Percentiles rank a stretch among this genome's conserved stretches.
These are phyloP conservation scores for Arrhamphus sclerolepis DNA, from an alignment of 2,797 vertebrate species.

Conservation along the genomic window DNA sequence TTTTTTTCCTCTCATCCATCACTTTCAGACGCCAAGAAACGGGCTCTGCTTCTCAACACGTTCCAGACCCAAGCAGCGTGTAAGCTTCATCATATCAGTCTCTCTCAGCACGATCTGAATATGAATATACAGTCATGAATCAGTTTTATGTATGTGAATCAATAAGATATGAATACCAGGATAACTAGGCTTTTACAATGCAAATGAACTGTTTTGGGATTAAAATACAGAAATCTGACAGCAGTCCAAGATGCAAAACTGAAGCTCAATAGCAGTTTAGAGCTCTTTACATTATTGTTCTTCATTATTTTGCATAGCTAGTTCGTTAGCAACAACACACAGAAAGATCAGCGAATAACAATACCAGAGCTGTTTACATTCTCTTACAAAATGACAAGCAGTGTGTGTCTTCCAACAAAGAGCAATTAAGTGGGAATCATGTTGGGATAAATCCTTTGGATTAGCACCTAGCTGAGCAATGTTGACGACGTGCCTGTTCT, in stretches of 20 bases:
- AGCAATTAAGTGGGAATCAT: slow-evolving; percentile 65
- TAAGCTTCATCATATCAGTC: slow-evolving; percentile 60
- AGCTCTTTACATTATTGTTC: slow-evolving; percentile 11
- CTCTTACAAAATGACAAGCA: slow-evolving; percentile 45
- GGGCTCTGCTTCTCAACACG: slow-evolving; percentile 52
- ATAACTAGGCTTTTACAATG: slow-evolving; percentile 29
- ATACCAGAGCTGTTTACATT: slow-evolving; percentile 44
- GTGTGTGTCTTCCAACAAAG: slow-evolving; percentile 40
- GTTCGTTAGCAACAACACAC: slow-evolving; percentile 37
- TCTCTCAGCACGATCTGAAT: slow-evolving; percentile 48
- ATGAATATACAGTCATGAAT: slow-evolving; percentile 33
- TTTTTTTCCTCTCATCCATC: slow-evolving; percentile 65
- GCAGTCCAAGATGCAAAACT: slow-evolving; percentile 3
- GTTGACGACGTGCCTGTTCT: slow-evolving; percentile 26
- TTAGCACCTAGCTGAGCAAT: slow-evolving; percentile 57
- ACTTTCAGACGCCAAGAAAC: slow-evolving; percentile 49
- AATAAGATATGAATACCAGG: slow-evolving; percentile 9
- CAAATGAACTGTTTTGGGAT: slow-evolving; percentile 25
- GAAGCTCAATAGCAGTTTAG: slow-evolving; percentile 31
- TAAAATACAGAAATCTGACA: slow-evolving; percentile 19
- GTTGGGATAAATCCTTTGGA: slow-evolving; percentile 59
- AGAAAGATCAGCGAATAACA: slow-evolving; percentile 52
- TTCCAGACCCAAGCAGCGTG: slow-evolving; percentile 42
- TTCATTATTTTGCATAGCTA: slow-evolving; percentile 19
- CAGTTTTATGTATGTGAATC: slow-evolving; percentile 30